Conservation (phyloP, 1,140 invertebrate genomes). For the Zophobas morio region DNA sequence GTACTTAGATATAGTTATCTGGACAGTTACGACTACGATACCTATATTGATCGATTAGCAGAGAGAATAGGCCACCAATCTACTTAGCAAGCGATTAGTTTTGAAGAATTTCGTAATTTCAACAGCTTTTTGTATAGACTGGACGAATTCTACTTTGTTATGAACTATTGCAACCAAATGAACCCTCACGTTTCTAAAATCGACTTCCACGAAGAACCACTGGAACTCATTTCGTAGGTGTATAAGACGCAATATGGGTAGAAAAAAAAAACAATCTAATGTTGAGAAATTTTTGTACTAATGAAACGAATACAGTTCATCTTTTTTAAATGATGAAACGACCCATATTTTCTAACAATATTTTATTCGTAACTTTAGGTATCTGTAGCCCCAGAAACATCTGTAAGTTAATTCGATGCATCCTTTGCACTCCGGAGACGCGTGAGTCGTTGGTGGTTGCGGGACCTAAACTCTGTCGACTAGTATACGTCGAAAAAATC, state of each 20-base stretch:
- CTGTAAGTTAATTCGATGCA: no score
- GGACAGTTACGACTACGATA: slow-evolving; percentile 84
- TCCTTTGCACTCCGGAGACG: no score
- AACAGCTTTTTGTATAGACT: slow-evolving; percentile 95
- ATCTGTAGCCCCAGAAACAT: no score
- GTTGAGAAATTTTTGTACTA: no score
- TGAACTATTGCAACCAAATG: slow-evolving; percentile 96
- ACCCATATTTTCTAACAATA: no score
- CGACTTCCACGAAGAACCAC: slow-evolving; percentile 75
- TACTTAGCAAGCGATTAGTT: slow-evolving; percentile 85
- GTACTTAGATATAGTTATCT: slow-evolving; percentile 90
- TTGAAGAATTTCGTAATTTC: slow-evolving; percentile 92
- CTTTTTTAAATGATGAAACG: no score
- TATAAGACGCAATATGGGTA: neutral
- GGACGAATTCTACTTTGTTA: slow-evolving; percentile 95
- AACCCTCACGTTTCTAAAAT: slow-evolving; percentile 94
- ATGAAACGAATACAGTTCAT: no score
- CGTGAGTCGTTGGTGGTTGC: no score
- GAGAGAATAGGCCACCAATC: slow-evolving; percentile 69
- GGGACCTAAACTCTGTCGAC: neutral
- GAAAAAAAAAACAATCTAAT: neutral
- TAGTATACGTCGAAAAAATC: slow-evolving; percentile 47
- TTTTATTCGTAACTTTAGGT: no score
- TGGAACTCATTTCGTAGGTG: neutral
- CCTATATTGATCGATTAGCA: slow-evolving; percentile 82